Conservation (phyloP, 92 coral and sea anemone genomes). For the Parazoanthus atlanticus region DNA sequence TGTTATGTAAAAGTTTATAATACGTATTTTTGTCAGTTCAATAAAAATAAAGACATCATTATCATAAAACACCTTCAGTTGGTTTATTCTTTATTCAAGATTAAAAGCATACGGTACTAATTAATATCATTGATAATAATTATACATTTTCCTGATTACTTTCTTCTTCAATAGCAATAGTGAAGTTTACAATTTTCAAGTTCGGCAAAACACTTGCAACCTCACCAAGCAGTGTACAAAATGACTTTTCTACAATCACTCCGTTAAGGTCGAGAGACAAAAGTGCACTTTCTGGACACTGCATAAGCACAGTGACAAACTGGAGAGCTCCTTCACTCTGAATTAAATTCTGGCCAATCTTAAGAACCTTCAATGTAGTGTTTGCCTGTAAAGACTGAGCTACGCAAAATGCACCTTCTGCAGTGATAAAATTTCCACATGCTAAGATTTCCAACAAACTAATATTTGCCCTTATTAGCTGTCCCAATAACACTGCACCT, state of each 20-base stretch:
- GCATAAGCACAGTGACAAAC: slow-evolving; percentile 49
- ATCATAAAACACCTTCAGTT: no score
- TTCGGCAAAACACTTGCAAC: slow-evolving; percentile 47
- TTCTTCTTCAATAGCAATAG: slow-evolving; percentile 49
- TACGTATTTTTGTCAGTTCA: no score
- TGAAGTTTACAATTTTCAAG: slow-evolving; percentile 62
- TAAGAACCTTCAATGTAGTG: slow-evolving; percentile 56
- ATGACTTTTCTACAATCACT: slow-evolving; percentile 68
- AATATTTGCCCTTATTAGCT: slow-evolving; percentile 55
- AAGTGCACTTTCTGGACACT: slow-evolving; percentile 43
- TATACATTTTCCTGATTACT: slow-evolving; percentile 8
- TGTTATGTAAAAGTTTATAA: no score
- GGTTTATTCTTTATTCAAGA: no score
- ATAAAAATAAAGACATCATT: no score
- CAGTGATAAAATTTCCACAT: slow-evolving; percentile 83
- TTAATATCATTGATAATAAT: no score
- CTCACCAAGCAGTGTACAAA: slow-evolving; percentile 43
- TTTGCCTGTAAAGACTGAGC: slow-evolving; percentile 73
- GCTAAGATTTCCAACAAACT: slow-evolving; percentile 65
- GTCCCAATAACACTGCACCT: slow-evolving; percentile 75
- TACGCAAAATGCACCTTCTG: slow-evolving; percentile 70
- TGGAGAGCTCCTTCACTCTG: slow-evolving; percentile 75
- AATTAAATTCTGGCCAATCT: slow-evolving; percentile 82
- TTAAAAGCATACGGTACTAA: not conserved
- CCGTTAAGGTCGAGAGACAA: slow-evolving; percentile 79